Percentiles rank a stretch among this genome's conserved stretches.
phyloP scores from a whole-genome alignment of 2,113 vertebrate genomes.

The Daboia siamensis region DNA sequence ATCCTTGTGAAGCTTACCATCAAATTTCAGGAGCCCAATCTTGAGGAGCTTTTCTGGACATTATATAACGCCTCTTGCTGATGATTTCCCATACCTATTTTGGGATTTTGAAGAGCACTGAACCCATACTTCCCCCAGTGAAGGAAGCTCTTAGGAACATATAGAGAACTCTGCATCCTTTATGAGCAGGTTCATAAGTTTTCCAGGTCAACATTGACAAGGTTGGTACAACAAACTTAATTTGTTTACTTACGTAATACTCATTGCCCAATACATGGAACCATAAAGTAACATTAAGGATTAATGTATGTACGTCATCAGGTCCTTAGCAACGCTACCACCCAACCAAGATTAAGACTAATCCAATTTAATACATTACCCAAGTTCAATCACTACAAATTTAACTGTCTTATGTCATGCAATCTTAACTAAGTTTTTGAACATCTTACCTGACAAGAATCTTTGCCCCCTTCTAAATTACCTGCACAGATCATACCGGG shows the following conservation, averaged over 20 bases:
- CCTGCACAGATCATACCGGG: conserved; percentile 33
- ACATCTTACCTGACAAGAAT: conserved; percentile 2
- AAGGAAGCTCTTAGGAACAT: not conserved
- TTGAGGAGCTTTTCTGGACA: not conserved
- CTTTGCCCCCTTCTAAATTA: not conserved
- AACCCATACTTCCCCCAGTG: not conserved
- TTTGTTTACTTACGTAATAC: not conserved
- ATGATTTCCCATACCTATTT: not conserved
- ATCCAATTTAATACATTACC: not conserved
- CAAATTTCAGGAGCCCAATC: not conserved
- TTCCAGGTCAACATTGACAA: not conserved
- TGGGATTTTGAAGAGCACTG: not conserved
- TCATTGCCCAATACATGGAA: not conserved
- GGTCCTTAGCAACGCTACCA: not conserved
- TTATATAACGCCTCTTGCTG: not conserved
- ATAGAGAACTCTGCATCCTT: not conserved
- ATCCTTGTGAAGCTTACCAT: not conserved
- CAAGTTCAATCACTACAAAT: not conserved
- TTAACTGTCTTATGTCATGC: not conserved
- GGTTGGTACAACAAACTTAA: not conserved
- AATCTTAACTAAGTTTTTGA: not conserved
- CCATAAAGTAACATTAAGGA: not conserved
- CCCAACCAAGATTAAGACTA: not conserved
- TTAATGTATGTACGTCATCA: not conserved
- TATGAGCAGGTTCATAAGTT: not conserved